Evolutionary conservation across 2,113 vertebrate species (phyloP), one percentile per base, ranked within the genome.

Genomic region (Arothron firmamentum): DNA sequence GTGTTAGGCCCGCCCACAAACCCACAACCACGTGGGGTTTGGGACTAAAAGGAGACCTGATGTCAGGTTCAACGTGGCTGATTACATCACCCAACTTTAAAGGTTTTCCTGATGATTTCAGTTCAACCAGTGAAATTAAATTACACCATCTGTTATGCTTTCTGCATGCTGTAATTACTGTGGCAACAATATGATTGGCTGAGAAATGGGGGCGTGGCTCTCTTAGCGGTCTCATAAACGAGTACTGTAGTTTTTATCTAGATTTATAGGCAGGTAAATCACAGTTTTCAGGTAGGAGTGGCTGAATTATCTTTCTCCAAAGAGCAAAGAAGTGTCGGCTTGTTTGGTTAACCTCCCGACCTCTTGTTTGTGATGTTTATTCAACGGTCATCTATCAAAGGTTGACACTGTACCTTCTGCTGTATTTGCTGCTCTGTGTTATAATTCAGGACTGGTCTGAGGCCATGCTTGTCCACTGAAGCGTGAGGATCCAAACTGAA

Each of bases 401-500:
- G 34, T 38, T 2, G 11, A 38, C 34, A 38, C 43, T 8, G n/a
- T 77, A 96, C 94, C 93, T 94, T 95, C 79, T 94, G 92, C 66
- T 93, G 87, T 50, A 95, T 91, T 11, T 85, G 84, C 82, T 89
- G 89, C n/a, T 87, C 79, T 3, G 91, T 94, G 67, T 90, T 89
- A 54, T 94, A 91, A 68, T 92, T 90, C 42, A 96, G 90, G 61
- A 95, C 88, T 13, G 94, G 93, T 34, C 79, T 83, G 43, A 95
- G 91, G 49, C 92, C 90, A 5, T 93, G 85, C 14, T 58, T 60
- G 65, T 95, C 92, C 7, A 73, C 67, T 0, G 91, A 74, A 1
- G 89, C 89, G 20, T 72, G 75, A 6, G 90, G 87, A 76, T 95
- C 92, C 88, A 97, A 87, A 53, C 92, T 93, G 84, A 95, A 95